Evolutionary conservation across 2,113 vertebrate genomes (phyloP).

Genomic region (Campylomormyrus tamandua): DNA sequence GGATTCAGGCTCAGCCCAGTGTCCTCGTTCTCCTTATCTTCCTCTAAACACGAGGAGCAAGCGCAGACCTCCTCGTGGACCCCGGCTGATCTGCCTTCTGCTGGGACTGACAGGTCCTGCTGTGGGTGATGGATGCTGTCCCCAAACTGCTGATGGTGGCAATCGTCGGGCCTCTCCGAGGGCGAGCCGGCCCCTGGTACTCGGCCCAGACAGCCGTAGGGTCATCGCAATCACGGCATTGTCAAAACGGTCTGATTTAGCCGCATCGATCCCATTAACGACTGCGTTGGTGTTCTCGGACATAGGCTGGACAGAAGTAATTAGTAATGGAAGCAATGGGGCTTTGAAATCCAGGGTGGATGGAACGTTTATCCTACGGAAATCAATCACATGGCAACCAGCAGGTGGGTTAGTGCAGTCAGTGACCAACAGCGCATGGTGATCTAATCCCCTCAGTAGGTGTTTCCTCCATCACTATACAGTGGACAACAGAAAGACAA

Average conservation of each 20-base stretch:
- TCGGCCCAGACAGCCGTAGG: neutral
- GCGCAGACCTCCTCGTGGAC: neutral
- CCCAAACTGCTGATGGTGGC: neutral
- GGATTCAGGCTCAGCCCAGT: neutral
- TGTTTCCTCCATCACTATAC: neutral
- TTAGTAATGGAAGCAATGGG: neutral
- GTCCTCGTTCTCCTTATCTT: too few species aligned
- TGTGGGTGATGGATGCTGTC: neutral
- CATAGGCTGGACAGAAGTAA: neutral
- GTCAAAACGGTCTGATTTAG: neutral
- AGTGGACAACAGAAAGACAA: neutral
- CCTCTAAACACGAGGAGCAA: neutral
- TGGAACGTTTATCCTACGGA: neutral
- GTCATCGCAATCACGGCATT: neutral
- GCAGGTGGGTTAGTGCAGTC: neutral
- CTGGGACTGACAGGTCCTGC: neutral
- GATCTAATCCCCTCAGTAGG: neutral
- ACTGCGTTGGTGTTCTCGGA: neutral
- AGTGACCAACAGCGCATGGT: neutral
- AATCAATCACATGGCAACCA: neutral
- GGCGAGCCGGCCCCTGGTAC: neutral
- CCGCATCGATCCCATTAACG: neutral
- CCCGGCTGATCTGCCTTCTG: neutral
- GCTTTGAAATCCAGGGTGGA: neutral
- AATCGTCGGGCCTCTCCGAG: neutral